phyloP scores from a whole-genome alignment of 2,113 vertebrate species.

The Nesoenas mayeri region DNA sequence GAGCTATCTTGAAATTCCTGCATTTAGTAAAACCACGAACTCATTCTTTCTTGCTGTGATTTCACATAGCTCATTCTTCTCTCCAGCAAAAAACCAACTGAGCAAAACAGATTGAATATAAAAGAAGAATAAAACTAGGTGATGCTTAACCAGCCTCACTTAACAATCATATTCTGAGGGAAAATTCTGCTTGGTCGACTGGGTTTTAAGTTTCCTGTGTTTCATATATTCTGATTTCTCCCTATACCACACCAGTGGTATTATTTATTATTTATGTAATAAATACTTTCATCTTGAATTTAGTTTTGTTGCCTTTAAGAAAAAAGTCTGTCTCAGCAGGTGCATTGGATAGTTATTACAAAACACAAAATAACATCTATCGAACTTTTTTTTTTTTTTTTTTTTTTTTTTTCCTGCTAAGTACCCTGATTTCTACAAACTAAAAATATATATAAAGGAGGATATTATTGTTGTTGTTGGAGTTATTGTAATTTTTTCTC shows the following conservation, averaged over 20 bases:
- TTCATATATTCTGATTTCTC: slow-evolving; percentile 4
- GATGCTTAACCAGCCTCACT: background rate
- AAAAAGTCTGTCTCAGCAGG: background rate
- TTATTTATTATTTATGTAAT: background rate
- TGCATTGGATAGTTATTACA: background rate
- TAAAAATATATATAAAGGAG: background rate
- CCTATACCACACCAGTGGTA: background rate
- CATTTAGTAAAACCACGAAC: background rate
- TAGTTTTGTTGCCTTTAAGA: background rate
- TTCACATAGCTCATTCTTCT: background rate
- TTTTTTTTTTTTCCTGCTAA: background rate
- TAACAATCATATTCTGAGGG: background rate
- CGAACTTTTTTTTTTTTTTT: background rate
- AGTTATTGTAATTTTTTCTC: background rate
- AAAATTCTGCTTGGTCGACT: background rate
- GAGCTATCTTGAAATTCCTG: background rate
- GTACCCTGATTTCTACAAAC: background rate
- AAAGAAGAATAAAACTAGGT: background rate
- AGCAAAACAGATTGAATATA: background rate
- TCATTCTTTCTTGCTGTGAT: background rate
- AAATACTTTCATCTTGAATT: slow-evolving; percentile 7
- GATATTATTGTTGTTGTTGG: background rate
- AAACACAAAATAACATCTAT: background rate
- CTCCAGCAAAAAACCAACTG: background rate
- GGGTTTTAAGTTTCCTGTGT: background rate